phyloP scores from a whole-genome alignment of 2,113 vertebrate genomes.

The Callaeas wilsoni region DNA sequence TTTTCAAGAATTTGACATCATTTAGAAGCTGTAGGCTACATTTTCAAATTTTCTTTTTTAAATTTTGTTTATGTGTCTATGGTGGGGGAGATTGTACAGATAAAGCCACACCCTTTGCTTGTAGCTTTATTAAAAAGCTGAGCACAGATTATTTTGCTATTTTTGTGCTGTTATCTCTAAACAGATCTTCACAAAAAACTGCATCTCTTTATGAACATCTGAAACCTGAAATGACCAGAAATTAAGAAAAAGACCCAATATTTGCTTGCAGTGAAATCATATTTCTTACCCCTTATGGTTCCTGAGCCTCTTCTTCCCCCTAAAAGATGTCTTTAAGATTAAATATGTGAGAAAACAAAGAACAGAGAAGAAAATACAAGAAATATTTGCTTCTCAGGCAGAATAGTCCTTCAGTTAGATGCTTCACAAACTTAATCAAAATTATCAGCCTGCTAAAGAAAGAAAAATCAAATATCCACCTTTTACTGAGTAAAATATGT shows the following conservation, averaged over 20 bases:
- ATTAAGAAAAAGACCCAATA: neutral
- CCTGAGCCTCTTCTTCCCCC: neutral
- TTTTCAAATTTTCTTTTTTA: neutral
- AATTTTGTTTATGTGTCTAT: neutral
- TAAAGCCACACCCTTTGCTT: neutral
- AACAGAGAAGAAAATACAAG: neutral
- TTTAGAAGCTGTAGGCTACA: neutral
- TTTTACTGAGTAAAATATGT: neutral
- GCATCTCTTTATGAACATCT: neutral
- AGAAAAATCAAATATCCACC: neutral
- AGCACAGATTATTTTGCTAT: neutral
- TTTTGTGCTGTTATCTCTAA: neutral
- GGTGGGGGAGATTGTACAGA: neutral
- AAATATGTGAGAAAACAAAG: neutral
- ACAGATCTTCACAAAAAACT: neutral
- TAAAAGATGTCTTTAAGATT: neutral
- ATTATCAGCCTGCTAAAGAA: neutral
- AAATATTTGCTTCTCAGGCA: neutral
- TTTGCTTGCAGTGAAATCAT: neutral
- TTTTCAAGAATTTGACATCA: neutral
- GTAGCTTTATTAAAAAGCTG: neutral
- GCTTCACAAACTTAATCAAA: neutral
- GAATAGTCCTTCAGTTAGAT: neutral
- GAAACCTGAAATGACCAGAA: neutral
- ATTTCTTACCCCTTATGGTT: neutral